A percentile compares a stretch with the other conserved stretches of the same genome.
phyloP scores from a whole-genome alignment of 2,797 vertebrate species.

The Gastrophryne carolinensis region DNA sequence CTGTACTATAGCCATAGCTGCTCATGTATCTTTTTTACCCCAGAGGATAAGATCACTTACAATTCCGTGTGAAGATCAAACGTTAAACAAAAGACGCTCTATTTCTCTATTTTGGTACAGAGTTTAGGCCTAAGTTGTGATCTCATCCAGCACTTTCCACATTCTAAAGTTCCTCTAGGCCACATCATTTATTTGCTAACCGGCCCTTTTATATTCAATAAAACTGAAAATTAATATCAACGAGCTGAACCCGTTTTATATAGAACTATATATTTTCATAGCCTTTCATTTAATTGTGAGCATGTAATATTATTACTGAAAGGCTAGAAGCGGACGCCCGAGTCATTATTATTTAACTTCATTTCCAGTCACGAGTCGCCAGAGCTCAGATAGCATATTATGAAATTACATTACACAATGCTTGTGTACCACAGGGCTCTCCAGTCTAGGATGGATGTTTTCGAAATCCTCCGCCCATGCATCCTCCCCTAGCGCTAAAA shows the following conservation, averaged over 20 bases:
- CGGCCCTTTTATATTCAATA: constrained; percentile 42
- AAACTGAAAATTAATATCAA: constrained; percentile 44
- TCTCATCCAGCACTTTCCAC: constrained; percentile 19
- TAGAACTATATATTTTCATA: constrained; percentile 9
- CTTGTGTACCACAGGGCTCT: too few relatives aligned
- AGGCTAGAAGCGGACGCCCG: constrained; percentile 28
- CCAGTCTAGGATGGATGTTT: too few relatives aligned
- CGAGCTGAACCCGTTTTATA: constrained; percentile 36
- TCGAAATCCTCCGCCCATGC: too few relatives aligned
- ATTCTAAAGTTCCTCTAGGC: constrained; percentile 26
- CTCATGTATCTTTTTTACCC: constrained; percentile 29
- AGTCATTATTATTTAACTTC: constrained; percentile 44
- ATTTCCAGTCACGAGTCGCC: constrained; percentile 24
- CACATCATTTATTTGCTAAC: constrained; percentile 43
- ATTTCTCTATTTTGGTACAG: constrained; percentile 44
- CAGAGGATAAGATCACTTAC: constrained; percentile 46
- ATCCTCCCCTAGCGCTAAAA: too few relatives aligned
- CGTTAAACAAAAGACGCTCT: constrained; percentile 44
- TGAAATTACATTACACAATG: too few relatives aligned
- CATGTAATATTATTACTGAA: constrained; percentile 34
- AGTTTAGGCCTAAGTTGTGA: constrained; percentile 19
- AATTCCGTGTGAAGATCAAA: constrained; percentile 50
- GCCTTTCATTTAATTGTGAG: constrained; percentile 39
- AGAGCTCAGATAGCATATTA: too few relatives aligned
- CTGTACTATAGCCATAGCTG: constrained; percentile 25